phyloP scores from a whole-genome alignment of 1,140 invertebrate genomes.

The Papilio xuthus region DNA sequence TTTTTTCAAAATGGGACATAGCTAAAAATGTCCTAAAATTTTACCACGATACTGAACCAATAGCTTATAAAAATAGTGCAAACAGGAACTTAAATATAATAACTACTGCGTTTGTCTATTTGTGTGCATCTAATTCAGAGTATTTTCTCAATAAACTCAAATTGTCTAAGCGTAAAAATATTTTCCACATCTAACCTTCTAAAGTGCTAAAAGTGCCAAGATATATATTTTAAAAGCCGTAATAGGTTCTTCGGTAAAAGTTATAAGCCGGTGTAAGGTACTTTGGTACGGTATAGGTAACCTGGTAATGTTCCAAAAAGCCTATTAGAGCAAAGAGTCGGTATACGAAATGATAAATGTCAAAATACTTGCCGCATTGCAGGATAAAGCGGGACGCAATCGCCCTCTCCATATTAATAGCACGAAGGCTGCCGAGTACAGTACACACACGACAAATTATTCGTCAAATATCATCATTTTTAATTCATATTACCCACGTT shows the following conservation, averaged over 20 bases:
- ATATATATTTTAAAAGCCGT: constrained; percentile 33
- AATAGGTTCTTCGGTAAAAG: constrained; percentile 26
- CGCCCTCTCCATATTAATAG: constrained; percentile 48
- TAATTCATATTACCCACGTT: not conserved
- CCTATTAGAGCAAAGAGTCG: constrained; percentile 63
- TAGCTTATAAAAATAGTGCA: too few relatives aligned
- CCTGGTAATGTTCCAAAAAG: constrained; percentile 78
- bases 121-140: too few relatives aligned
- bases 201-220: constrained; percentile 10
- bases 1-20: not conserved
- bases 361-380: constrained; percentile 74
- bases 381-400: constrained; percentile 52
- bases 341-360: constrained; percentile 71
- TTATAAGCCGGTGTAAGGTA: constrained; percentile 39
- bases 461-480: not conserved
- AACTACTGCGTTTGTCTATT: too few relatives aligned
- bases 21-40: too few relatives aligned
- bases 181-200: not conserved
- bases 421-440: not conserved
- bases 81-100: too few relatives aligned
- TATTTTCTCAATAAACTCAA: not conserved
- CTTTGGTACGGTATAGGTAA: constrained; percentile 53
- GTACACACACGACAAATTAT: constrained; percentile 5
- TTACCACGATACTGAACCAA: too few relatives aligned
- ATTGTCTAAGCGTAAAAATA: constrained; percentile 8